phyloP scores from a whole-genome alignment of 2,888 invertebrate genomes.

The Himalopsyche tibetana region DNA sequence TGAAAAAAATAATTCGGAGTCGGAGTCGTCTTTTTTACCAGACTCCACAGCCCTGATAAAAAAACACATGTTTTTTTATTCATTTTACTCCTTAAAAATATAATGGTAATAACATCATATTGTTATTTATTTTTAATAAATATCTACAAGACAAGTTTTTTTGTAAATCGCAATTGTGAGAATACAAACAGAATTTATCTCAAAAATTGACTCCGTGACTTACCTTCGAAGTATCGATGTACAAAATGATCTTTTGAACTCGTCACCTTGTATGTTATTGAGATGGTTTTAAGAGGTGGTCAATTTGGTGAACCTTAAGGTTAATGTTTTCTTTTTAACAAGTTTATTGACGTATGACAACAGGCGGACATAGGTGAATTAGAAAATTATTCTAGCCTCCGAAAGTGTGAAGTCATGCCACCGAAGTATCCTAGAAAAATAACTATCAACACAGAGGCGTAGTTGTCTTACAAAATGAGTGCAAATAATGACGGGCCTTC shows the following conservation, averaged over 20 bases:
- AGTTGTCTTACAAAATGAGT: too few species aligned
- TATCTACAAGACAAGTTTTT: too few species aligned
- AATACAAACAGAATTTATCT: too few species aligned
- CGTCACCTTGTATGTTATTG: conserved; percentile 39
- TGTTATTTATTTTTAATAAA: too few species aligned
- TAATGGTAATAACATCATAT: too few species aligned
- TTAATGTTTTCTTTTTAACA: conserved; percentile 5
- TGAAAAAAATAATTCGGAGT: too few species aligned
- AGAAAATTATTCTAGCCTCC: conserved; percentile 16
- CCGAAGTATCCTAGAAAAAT: background rate
- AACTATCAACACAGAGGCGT: background rate
- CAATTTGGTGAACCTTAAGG: conserved; percentile 64
- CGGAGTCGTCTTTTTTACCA: too few species aligned
- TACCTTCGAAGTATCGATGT: conserved; percentile 22
- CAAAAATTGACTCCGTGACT: too few species aligned
- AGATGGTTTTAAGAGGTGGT: conserved; percentile 57
- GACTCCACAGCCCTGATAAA: too few species aligned
- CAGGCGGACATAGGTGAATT: background rate
- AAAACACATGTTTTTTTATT: too few species aligned
- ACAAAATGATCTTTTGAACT: conserved; percentile 19
- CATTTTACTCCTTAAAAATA: too few species aligned
- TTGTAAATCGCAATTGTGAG: conserved; percentile 48
- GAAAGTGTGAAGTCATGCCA: background rate
- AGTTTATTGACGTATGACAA: background rate
- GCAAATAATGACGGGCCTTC: too few species aligned